A percentile compares a stretch with the other conserved stretches of the same genome.
These are phyloP conservation scores for Zhengitettix transpicula DNA, from an alignment of 2,888 invertebrate species.

Conservation along the genomic window DNA sequence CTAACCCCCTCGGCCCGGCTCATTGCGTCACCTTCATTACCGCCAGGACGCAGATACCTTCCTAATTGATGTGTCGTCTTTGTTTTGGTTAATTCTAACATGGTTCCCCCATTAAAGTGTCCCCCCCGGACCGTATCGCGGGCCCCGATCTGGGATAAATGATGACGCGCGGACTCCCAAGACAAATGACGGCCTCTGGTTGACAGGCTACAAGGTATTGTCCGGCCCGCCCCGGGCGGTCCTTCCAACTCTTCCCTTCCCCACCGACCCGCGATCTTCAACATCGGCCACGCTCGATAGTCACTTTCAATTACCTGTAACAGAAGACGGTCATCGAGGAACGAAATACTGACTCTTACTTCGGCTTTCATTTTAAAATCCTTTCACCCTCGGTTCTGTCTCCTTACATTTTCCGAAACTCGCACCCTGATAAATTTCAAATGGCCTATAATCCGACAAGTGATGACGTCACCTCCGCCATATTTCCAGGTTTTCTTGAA, in stretches of 20 bases:
- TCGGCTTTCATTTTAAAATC: too few relatives aligned
- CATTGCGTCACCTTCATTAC: not conserved
- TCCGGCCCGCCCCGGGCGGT: constrained; percentile 6
- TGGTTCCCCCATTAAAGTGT: constrained; percentile 54
- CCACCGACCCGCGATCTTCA: not conserved
- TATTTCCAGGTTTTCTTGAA: too few relatives aligned
- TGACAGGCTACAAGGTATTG: constrained; percentile 16
- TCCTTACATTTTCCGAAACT: too few relatives aligned
- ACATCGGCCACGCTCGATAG: not conserved
- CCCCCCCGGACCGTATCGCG: constrained; percentile 34
- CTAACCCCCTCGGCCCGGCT: not conserved
- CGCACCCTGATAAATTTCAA: too few relatives aligned
- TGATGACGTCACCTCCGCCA: too few relatives aligned
- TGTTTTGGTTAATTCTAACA: constrained; percentile 52
- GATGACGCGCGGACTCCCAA: constrained; percentile 11
- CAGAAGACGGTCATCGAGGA: too few relatives aligned
- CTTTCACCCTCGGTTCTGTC: too few relatives aligned
- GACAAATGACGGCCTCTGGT: constrained; percentile 10
- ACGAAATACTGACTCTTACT: too few relatives aligned
- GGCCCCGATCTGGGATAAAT: constrained; percentile 16
- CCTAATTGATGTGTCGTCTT: constrained; percentile 52
- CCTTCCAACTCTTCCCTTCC: not conserved
- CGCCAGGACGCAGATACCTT: not conserved
- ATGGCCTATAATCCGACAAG: too few relatives aligned
- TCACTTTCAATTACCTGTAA: too few relatives aligned